phyloP scores from a whole-genome alignment of 2,113 vertebrate species.

The Ceyx margarethae region DNA sequence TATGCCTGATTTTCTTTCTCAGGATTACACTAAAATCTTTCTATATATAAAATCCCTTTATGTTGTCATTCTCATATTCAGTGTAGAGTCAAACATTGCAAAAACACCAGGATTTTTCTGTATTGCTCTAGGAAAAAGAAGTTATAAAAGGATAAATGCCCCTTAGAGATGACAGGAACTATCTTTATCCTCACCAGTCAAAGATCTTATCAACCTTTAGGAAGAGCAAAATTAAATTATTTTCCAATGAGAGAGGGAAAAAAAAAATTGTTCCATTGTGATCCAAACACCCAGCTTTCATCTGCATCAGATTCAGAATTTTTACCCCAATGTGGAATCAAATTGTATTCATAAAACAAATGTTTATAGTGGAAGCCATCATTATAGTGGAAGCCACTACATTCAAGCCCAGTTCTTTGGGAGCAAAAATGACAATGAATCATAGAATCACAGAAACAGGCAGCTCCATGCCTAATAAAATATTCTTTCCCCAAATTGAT shows the following conservation, averaged over 20 bases:
- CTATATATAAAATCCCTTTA: background rate
- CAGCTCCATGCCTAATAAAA: background rate
- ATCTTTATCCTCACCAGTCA: constrained; percentile 6
- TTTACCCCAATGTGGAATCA: background rate
- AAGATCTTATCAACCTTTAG: background rate
- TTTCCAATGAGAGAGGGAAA: background rate
- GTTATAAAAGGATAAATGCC: background rate
- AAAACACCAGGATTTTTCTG: background rate
- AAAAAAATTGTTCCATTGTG: background rate
- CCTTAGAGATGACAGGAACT: background rate
- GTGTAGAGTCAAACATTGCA: background rate
- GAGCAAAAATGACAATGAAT: background rate
- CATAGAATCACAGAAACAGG: background rate
- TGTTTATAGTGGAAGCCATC: background rate
- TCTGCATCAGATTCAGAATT: background rate
- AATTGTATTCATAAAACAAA: constrained; percentile 11
- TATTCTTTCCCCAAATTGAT: background rate
- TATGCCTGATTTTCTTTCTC: background rate
- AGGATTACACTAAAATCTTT: background rate
- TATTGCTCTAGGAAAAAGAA: background rate
- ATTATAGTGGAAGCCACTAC: background rate
- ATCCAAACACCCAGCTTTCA: background rate
- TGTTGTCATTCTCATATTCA: background rate
- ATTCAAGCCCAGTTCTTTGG: background rate
- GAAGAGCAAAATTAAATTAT: constrained; percentile 10